Base-by-base conservation (phyloP, 1,140 invertebrate genomes). In the Drosophila nannoptera region DNA sequence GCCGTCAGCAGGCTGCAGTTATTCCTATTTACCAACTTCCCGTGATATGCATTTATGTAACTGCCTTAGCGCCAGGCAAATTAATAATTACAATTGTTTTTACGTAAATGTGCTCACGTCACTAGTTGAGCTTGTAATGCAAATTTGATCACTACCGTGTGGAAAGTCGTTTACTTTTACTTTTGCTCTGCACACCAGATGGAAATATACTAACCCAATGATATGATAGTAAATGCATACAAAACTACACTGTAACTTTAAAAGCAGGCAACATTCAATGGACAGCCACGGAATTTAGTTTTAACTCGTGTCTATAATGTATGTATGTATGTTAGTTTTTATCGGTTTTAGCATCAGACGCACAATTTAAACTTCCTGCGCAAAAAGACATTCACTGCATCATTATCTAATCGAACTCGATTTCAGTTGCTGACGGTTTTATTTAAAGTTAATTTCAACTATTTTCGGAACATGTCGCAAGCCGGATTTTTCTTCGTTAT, bases 101-200 rank as follows among this genome's bases (percentile, higher is more conserved):
- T 69, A 50, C 40, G 48, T 43, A 52, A 50, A 16, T 12, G 46
- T 46, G 59, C 56, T 69, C 70, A 22, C 22, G 54, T 14, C 5
- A 48, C 35, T 43, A 46, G 52, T 58, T 42, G 42, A 50, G 74
- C 77, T 55, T 66, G 77, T 80, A 81, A 80, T 80, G 77, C 77
- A 80, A 80, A 80, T 66, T 62, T 61, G 43, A 31, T 54, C 16
- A 12, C 38, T 49, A 35, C 33, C 42, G 29, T 46, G 46, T 60
- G 53, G 45, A 81, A 80, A 81, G 77, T 68, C 53, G 61, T 60
- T 77, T 73, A 81, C 77, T 80, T 80, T 81, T 80, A 80, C 77
- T 81, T 80, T 81, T 70, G 69, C 71, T 63, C 56, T 77, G 74
- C 56, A 80, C 68, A 76, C 65, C 61, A 16, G 42, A 36, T 61